Evolutionary conservation across 2,888 invertebrate species (phyloP), one percentile per base, ranked within the genome.

Genomic region (Hyppa rectilinea): DNA sequence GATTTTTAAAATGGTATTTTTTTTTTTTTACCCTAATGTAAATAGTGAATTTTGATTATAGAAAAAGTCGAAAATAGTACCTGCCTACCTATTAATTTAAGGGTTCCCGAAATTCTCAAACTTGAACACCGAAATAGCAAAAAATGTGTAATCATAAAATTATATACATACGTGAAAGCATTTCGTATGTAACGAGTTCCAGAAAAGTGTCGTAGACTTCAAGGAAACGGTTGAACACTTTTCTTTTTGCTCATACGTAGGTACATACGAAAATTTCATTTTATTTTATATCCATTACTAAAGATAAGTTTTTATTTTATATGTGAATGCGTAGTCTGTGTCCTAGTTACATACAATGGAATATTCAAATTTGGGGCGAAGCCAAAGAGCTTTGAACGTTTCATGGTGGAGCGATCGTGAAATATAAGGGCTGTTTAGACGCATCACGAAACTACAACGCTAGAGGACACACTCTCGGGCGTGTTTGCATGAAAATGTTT

Each of bases 321-420:
- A 75, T 72, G 60, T n/a, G 53, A 81, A 74, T 74, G 70, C 64
- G 68, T 83, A 63, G 60, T 63, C 64, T 62, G 64, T 66, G 65
- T 70, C 75, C 69, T 70, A 77, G 79, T 79, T 81, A 68, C 66
- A 47, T 56, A 73, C 71, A 79, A 76, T 75, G 60, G 69, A 73
- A 76, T 80, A 82, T 82, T 85, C 65, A 80, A 82, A 85, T 78
- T 80, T 83, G 81, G 77, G 65, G 49, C 61, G 43, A 67, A 65
- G 74, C 83, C 74, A 78, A 80, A 73, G 64, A 77, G 77, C 75
- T 75, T 69, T 68, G 65, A 70, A 72, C 70, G 58, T 77, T 78
- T 71, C 71, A 76, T 75, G 62, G 72, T 67, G 60, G 66, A 72
- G n/a, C 43, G 47, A 55, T 70, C 49, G 47, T 60, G 36, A 58